phyloP scores from a whole-genome alignment of 1,140 invertebrate genomes.

The Hypothenemus hampei region DNA sequence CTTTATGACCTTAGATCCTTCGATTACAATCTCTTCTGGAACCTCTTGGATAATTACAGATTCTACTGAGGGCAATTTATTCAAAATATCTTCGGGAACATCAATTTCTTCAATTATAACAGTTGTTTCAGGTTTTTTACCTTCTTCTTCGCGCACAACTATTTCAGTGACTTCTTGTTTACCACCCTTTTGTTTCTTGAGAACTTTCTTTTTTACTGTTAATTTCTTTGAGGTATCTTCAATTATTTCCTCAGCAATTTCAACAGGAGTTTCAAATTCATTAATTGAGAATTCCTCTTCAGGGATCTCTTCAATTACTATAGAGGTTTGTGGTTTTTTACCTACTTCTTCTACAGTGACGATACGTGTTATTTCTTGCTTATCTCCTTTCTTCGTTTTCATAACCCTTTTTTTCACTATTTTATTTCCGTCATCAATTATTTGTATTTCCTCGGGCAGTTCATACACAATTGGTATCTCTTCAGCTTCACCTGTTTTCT shows the following conservation, averaged over 20 bases:
- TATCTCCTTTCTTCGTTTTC: conserved; percentile 37
- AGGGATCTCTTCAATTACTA: conserved; percentile 38
- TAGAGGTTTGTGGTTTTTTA: conserved; percentile 39
- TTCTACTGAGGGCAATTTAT: conserved; percentile 1
- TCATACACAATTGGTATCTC: conserved; percentile 46
- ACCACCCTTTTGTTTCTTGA: conserved; percentile 42
- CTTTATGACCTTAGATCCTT: conserved; percentile 24
- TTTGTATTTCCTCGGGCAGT: conserved; percentile 46
- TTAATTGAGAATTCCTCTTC: conserved; percentile 14
- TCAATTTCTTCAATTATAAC: conserved; percentile 41
- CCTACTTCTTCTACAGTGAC: conserved; percentile 39
- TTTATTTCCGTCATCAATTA: conserved; percentile 33
- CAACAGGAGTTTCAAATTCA: conserved; percentile 38
- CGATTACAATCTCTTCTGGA: conserved; percentile 35
- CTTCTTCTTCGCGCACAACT: conserved; percentile 40
- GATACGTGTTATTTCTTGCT: conserved; percentile 39
- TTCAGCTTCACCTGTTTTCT: conserved; percentile 39
- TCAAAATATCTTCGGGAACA: conserved; percentile 34
- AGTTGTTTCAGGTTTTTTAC: conserved; percentile 43
- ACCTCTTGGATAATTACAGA: conserved; percentile 37
- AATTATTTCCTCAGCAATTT: conserved; percentile 33
- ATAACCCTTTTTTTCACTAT: conserved; percentile 43
- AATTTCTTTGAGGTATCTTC: conserved; percentile 37
- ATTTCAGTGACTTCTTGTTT: conserved; percentile 38
- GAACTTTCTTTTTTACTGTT: conserved; percentile 43